Evolutionary conservation across 2,888 invertebrate genomes (phyloP).

Genomic region (Cryptophagus acutangulus): DNA sequence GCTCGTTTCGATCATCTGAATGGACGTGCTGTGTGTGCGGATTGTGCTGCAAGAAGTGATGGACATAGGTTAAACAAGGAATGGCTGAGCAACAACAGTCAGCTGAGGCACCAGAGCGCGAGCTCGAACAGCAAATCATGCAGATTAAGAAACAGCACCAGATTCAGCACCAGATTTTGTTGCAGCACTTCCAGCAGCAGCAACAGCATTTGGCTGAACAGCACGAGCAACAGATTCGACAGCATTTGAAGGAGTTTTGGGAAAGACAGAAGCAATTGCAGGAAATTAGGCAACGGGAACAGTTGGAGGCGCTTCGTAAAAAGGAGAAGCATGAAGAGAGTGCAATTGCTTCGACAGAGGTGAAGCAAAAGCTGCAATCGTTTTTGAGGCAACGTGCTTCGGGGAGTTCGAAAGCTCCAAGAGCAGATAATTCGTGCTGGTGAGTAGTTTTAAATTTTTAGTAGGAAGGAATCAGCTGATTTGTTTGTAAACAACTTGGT

Average conservation of each 20-base stretch:
- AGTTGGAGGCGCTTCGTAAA: conserved; percentile 80
- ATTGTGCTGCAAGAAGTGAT: conserved; percentile 24
- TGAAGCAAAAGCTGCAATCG: conserved; percentile 91
- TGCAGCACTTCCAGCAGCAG: conserved; percentile 88
- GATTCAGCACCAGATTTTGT: conserved; percentile 83
- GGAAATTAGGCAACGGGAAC: conserved; percentile 69
- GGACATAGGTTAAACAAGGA: conserved; percentile 37
- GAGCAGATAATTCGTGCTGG: conserved; percentile 47
- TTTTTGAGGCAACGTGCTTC: conserved; percentile 46
- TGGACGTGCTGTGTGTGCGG: conserved; percentile 22
- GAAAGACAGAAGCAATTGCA: conserved; percentile 84
- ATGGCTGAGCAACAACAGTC: conserved; percentile 45
- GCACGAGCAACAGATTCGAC: conserved; percentile 84
- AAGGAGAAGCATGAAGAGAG: conserved; percentile 94
- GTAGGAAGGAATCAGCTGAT: too few species aligned
- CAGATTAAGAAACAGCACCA: conserved; percentile 93
- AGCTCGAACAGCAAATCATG: conserved; percentile 51
- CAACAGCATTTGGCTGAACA: conserved; percentile 85
- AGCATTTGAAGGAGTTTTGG: conserved; percentile 87
- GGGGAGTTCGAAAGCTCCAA: conserved; percentile 40
- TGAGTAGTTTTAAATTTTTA: conserved; percentile 33
- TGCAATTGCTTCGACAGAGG: conserved; percentile 93
- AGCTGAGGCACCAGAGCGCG: conserved; percentile 45
- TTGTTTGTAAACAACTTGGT: conserved; percentile 1
- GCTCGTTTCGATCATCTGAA: conserved; percentile 1